Evolutionary conservation across 2,113 vertebrate species (phyloP).

Genomic region (Eclectus roratus): DNA sequence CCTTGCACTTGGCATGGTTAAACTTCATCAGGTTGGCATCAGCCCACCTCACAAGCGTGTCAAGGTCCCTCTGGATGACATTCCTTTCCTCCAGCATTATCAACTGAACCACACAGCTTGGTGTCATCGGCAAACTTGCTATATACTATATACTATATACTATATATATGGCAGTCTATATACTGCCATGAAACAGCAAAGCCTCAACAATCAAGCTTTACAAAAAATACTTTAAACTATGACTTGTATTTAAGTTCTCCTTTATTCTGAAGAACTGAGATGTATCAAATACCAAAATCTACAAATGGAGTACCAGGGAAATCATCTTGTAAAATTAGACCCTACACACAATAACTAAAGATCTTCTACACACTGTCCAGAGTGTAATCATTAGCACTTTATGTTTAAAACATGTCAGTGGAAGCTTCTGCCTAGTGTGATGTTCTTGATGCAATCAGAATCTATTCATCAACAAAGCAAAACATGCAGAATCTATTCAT

Average conservation of each 20-base stretch:
- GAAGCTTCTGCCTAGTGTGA: neutral
- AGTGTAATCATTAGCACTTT: neutral
- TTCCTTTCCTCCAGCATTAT: too few relatives aligned
- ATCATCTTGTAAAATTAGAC: neutral
- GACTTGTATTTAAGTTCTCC: neutral
- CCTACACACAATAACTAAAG: neutral
- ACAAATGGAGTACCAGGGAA: neutral
- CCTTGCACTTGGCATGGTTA: too few relatives aligned
- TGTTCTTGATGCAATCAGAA: neutral
- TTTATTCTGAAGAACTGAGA: neutral
- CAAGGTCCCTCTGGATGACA: too few relatives aligned
- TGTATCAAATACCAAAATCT: neutral
- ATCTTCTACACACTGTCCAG: neutral
- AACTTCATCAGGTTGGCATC: too few relatives aligned
- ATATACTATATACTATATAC: too few relatives aligned
- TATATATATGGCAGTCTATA: neutral
- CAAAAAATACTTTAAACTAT: neutral
- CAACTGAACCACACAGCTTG: too few relatives aligned
- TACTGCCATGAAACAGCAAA: neutral
- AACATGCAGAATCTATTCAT: neutral
- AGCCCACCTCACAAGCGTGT: too few relatives aligned
- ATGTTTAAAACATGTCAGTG: neutral
- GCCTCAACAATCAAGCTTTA: neutral
- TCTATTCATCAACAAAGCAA: neutral
- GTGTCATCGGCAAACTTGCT: too few relatives aligned